A percentile compares a stretch with the other conserved stretches of the same genome.
Evolutionary conservation across 2,888 invertebrate species (phyloP).

Genomic region (Caenorhabditis sp.): DNA sequence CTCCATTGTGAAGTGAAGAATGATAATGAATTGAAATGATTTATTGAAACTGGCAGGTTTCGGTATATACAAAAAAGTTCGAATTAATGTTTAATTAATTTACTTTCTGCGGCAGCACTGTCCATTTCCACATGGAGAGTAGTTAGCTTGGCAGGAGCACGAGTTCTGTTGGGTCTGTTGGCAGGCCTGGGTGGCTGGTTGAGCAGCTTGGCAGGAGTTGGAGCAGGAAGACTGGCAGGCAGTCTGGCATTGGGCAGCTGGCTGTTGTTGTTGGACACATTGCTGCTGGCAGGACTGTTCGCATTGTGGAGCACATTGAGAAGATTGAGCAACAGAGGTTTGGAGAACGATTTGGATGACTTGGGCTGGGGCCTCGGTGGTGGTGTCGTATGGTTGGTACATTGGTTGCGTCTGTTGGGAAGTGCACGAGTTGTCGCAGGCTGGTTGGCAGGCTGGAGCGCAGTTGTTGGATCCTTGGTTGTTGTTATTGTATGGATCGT

Average conservation of each 20-base stretch:
- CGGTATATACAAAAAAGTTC: slow-evolving; percentile 60
- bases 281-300: slow-evolving; percentile 72
- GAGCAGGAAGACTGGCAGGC: slow-evolving; percentile 71
- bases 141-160: slow-evolving; percentile 66
- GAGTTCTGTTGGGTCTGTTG: slow-evolving; percentile 54
- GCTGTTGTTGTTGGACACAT: slow-evolving; percentile 73
- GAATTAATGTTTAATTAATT: slow-evolving; percentile 11
- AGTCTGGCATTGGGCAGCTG: slow-evolving; percentile 68
- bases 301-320: slow-evolving; percentile 73
- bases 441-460: slow-evolving; percentile 67
- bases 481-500: slow-evolving; percentile 54
- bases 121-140: slow-evolving; percentile 72
- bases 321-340: slow-evolving; percentile 68
- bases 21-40: neutral
- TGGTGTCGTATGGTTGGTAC: slow-evolving; percentile 61
- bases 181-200: slow-evolving; percentile 67
- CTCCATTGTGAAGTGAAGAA: too few species aligned
- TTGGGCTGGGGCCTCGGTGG: slow-evolving; percentile 55
- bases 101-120: slow-evolving; percentile 74
- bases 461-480: slow-evolving; percentile 48
- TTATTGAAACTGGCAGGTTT: slow-evolving; percentile 52
- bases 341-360: slow-evolving; percentile 66
- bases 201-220: slow-evolving; percentile 67
- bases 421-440: slow-evolving; percentile 63
- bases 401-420: slow-evolving; percentile 60